Conservation (phyloP, 1,140 invertebrate genomes). For the Fopius arisanus region DNA sequence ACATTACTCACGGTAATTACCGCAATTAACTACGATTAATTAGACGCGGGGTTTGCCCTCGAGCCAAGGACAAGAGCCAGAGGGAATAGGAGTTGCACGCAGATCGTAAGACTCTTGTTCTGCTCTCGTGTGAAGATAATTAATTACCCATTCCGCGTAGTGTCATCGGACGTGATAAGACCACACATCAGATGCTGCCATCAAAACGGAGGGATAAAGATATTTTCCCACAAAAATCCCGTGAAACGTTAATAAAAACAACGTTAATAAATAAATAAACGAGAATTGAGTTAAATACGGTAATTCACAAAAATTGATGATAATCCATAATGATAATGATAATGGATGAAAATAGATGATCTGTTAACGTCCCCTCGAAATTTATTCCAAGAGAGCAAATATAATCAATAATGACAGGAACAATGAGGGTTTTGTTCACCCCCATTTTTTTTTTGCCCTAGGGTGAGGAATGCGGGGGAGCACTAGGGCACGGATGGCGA, state of each 20-base stretch:
- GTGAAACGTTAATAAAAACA: no score
- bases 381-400: background rate
- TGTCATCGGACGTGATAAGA: background rate
- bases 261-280: no score
- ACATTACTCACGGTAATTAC: conserved; percentile 48
- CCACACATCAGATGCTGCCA: background rate
- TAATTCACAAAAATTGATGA: no score
- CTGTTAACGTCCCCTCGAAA: background rate
- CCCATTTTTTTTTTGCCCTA: conserved; percentile 19
- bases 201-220: background rate
- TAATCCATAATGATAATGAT: no score
- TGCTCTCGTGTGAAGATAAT: conserved; percentile 1
- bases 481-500: conserved; percentile 56
- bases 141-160: conserved; percentile 1
- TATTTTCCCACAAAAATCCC: no score
- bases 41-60: conserved; percentile 35
- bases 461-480: conserved; percentile 34
- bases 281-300: no score
- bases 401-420: conserved; percentile 2
- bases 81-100: background rate
- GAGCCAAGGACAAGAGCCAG: background rate
- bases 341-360: no score
- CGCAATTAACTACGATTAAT: conserved; percentile 54
- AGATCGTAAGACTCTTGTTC: background rate
- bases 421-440: background rate